These are phyloP conservation scores for Perizoma affinitatum DNA, from an alignment of 2,888 invertebrate genomes.

Conservation along the genomic window DNA sequence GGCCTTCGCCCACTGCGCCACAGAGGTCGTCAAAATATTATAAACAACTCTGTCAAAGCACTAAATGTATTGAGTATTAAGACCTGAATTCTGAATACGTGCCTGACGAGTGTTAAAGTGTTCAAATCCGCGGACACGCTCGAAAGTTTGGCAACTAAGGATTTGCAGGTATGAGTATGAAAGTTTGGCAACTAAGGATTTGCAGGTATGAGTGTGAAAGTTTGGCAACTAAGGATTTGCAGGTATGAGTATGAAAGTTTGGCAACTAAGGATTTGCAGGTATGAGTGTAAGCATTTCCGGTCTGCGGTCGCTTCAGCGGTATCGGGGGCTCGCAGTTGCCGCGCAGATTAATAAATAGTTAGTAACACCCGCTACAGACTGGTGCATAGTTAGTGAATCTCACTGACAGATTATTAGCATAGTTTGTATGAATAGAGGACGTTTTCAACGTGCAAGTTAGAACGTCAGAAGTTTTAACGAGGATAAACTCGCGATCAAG, in stretches of 20 bases:
- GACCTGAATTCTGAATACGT: conserved; percentile 8
- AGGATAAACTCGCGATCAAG: conserved; percentile 8
- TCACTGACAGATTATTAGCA: conserved; percentile 5
- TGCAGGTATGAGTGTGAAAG: conserved; percentile 16
- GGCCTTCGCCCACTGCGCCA: too few species aligned
- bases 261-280: conserved; percentile 17
- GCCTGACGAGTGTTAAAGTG: conserved; percentile 11
- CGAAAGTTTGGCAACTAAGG: conserved; percentile 15
- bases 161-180: conserved; percentile 17
- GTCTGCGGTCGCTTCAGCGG: conserved; percentile 5
- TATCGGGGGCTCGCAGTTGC: conserved; percentile 11
- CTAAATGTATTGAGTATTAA: too few species aligned
- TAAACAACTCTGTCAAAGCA: too few species aligned
- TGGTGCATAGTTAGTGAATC: conserved; percentile 1
- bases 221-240: conserved; percentile 17
- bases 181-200: conserved; percentile 18
- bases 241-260: conserved; percentile 18
- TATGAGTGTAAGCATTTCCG: conserved; percentile 10
- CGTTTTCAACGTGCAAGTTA: conserved; percentile 13
- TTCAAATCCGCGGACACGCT: conserved; percentile 22
- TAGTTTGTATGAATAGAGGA: conserved; percentile 2
- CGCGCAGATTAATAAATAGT: conserved; percentile 8
- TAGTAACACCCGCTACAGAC: conserved; percentile 2
- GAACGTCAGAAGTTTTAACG: conserved; percentile 22
- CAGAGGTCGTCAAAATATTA: too few species aligned